Evolutionary conservation across 2,113 vertebrate species (phyloP), one percentile per base, ranked within the genome.

Genomic region (Sorex fumeus): DNA sequence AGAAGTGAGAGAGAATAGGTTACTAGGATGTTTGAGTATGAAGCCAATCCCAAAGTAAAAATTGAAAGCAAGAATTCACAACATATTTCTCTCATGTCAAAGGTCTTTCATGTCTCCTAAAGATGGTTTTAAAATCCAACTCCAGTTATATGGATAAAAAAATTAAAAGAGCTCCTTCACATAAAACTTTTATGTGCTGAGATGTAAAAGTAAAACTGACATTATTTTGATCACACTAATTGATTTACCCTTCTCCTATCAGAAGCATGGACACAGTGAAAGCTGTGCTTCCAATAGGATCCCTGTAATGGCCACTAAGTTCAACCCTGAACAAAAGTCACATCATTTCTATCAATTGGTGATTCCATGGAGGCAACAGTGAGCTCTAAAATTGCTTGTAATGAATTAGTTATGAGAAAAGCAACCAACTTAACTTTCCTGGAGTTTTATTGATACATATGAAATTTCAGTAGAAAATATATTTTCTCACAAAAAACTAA

Each of bases 31-130:
- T 45, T 67, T 91, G n/a, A 50, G 62, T 30, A 28, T 79, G 57
- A 85, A 93, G 69, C 34, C 64, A 78, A 90, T 36, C 83, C 43
- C 18, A 84, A 86, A 88, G 71, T 76, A 91, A 95, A 94, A 82
- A 93, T 74, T 88, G 27, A 86, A 83, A 92, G 36, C 3, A 67
- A 60, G 34, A 88, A 57, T 10, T 45, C 25, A 84, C 11, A 64
- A 75, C 30, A 85, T 66, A 84, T 43, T 83, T 81, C 47, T 53
- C 36, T 88, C 71, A 72, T 88, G 36, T 32, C 66, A 87, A 88
- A 91, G 12, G 2, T 87, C 69, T 77, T 40, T 72, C 6, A 2
- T 57, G 21, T 78, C 21, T 93, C 19, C 50, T 36, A 53, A 84
- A 60, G n/a, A 79, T 30, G 3, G 43, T 70, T 93, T 69, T 92